Base-by-base conservation (phyloP, 1,140 invertebrate genomes). In the Augochlora pura region DNA sequence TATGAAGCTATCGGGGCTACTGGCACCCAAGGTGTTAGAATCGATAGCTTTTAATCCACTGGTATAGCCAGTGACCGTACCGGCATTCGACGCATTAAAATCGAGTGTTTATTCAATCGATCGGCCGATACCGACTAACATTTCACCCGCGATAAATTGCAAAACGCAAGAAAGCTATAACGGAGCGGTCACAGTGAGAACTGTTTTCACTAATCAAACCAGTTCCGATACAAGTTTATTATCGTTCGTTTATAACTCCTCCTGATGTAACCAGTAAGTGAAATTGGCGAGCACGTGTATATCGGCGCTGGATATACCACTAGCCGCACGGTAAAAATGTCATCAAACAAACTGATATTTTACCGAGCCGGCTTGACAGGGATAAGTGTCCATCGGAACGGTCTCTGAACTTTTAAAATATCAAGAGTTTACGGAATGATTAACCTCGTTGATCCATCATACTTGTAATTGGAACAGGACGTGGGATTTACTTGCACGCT, bases 171-270 rank as follows among this genome's bases (percentile, higher is more conserved):
- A 46, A 14, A 18, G 38, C n/a, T 25, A 14, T 7, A n/a, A n/a
- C 12, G 23, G 39, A 59, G 27, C 18, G 6, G 4, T 25, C 21
- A 3, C 2, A n/a, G 69, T 32, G 38, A 78, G 72, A 78, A 78
- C 25, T 46, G 69, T 72, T 72, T 78, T 78, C 76, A 69, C 68
- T 42, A 54, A 72, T 78, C 76, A 57, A 65, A 78, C 69, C 69
- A 78, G 69, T 78, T 78, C 64, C 25, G 23, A 64, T 54, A 64
- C 67, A 38, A 39, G 60, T 72, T 64, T 78, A 72, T 72, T 64
- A 42, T 46, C 12, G 59, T 12, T 71, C 10, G 49, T 16, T 54
- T 25, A 25, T 38, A 71, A 57, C 23, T 42, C 23, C 27, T 27
- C 32, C 42, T n/a, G 23, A 9, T 12, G 21, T 27, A 49, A 32